Evolutionary conservation across 2,888 invertebrate genomes (phyloP).

Genomic region (Orthonychiurus folsomi): DNA sequence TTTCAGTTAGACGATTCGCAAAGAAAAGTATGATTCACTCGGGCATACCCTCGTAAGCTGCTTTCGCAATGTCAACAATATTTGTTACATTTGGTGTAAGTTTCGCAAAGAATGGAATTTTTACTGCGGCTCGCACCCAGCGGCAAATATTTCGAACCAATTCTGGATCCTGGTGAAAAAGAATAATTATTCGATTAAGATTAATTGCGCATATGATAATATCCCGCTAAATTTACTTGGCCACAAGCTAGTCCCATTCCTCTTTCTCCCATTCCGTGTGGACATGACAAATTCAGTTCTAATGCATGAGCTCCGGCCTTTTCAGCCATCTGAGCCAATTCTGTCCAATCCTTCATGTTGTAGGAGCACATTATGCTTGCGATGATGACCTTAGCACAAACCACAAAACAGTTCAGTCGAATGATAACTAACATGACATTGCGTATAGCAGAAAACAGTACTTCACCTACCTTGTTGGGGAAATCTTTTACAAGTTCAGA

Average conservation of each 20-base stretch:
- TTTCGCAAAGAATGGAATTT: slow-evolving; percentile 94
- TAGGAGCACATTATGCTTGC: slow-evolving; percentile 93
- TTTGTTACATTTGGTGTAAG: slow-evolving; percentile 96
- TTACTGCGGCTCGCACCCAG: slow-evolving; percentile 79
- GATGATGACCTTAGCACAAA: slow-evolving; percentile 61
- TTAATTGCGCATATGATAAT: too few species aligned
- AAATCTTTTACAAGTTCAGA: slow-evolving; percentile 83
- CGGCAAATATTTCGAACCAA: slow-evolving; percentile 77
- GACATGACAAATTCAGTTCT: slow-evolving; percentile 93
- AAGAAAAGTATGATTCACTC: too few species aligned
- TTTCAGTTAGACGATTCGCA: neutral
- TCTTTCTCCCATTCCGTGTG: slow-evolving; percentile 93
- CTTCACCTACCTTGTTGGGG: slow-evolving; percentile 62
- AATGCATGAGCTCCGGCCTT: slow-evolving; percentile 84
- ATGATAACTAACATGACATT: neutral
- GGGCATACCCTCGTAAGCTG: slow-evolving; percentile 82
- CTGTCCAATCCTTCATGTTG: slow-evolving; percentile 77
- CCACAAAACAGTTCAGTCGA: slow-evolving; percentile 9
- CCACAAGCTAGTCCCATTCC: slow-evolving; percentile 99
- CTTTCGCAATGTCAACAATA: slow-evolving; percentile 74
- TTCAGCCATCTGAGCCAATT: slow-evolving; percentile 66
- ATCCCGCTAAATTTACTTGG: slow-evolving; percentile 69
- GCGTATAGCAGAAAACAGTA: neutral
- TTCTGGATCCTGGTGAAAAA: slow-evolving; percentile 60
- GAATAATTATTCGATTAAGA: slow-evolving; percentile 14